Base-by-base conservation (phyloP, 2,888 invertebrate species). In the Helicoverpa assulta region DNA sequence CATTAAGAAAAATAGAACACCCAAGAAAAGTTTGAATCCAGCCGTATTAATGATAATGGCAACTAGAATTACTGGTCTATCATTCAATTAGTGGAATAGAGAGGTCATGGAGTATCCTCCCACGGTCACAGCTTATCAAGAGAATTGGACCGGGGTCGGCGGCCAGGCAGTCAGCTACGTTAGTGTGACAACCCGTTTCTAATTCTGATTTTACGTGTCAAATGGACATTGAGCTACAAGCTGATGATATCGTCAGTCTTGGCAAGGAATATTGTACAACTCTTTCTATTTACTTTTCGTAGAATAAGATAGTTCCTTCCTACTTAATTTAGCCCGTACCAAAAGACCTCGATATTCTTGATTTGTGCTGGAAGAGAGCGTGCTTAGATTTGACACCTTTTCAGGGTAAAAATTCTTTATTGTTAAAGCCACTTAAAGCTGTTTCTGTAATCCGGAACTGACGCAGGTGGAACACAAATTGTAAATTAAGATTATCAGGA, bases 61-160 rank as follows among this genome's bases (percentile, higher is more conserved):
- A 74, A 83, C 56, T 69, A 75, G 70, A 64, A 73, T 66, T 76
- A 73, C 68, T 85, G 85, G 82, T 85, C 85, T 88, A 91, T 92
- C 87, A 91, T 91, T 91, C 88, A 91, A 91, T 93, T 91, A 92
- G 85, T 88, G 85, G 87, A 90, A 89, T 88, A 84, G 89, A 87
- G 91, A 92, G 92, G 91, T 91, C 92, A 92, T 87, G 90, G 89
- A 91, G 89, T 86, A 86, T 84, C 86, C 90, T 91, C 92, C 92
- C 91, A 92, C 93, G 91, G 88, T 74, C 85, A 83, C 75, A 82
- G 83, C 79, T 89, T 90, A 89, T 90, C 89, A 88, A 83, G 78
- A 81, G 84, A 90, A 89, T 83, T 88, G 84, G 89, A 88, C 86
- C 90, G 86, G 86, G 86, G 88, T 86, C 88, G 84, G 76, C 80